A percentile compares a stretch with the other conserved stretches of the same genome.
Conservation (phyloP, 2,888 invertebrate genomes). For the Steinernema carpocapsae region DNA sequence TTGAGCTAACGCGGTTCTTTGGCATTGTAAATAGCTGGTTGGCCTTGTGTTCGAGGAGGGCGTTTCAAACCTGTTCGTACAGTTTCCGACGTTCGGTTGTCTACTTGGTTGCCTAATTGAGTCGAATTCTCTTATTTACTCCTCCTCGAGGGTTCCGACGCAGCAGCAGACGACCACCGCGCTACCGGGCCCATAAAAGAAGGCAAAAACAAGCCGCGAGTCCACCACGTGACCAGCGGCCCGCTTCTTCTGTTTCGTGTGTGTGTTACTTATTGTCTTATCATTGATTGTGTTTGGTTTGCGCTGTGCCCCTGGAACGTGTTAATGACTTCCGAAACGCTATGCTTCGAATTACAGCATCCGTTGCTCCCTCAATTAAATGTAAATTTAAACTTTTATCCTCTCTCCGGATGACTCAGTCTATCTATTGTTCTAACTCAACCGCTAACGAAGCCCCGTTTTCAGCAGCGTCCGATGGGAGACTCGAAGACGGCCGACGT, state of each 20-base stretch:
- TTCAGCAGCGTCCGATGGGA: slow-evolving; percentile 29
- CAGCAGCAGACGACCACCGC: background rate
- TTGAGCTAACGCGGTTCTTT: background rate
- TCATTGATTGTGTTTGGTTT: slow-evolving; percentile 10
- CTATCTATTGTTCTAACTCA: too few relatives aligned
- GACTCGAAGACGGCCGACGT: slow-evolving; percentile 25
- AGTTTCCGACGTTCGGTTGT: slow-evolving; percentile 1
- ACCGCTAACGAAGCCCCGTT: background rate
- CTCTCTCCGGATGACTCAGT: background rate
- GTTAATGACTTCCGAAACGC: slow-evolving; percentile 22
- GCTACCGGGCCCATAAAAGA: background rate
- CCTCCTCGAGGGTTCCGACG: too few relatives aligned
- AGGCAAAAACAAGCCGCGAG: slow-evolving; percentile 16
- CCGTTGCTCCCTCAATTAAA: slow-evolving; percentile 2
- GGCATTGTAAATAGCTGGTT: background rate
- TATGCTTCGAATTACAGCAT: background rate
- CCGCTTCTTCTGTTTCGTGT: slow-evolving; percentile 18
- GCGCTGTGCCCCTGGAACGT: slow-evolving; percentile 21
- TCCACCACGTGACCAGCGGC: slow-evolving; percentile 25
- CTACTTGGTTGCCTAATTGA: slow-evolving; percentile 10
- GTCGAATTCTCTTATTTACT: slow-evolving; percentile 27
- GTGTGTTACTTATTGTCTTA: slow-evolving; percentile 1
- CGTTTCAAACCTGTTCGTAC: slow-evolving; percentile 24
- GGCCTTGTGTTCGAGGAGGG: background rate
- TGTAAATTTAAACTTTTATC: background rate